Evolutionary conservation across 1,140 invertebrate species (phyloP).

Genomic region (Panagrolaimus sp.): DNA sequence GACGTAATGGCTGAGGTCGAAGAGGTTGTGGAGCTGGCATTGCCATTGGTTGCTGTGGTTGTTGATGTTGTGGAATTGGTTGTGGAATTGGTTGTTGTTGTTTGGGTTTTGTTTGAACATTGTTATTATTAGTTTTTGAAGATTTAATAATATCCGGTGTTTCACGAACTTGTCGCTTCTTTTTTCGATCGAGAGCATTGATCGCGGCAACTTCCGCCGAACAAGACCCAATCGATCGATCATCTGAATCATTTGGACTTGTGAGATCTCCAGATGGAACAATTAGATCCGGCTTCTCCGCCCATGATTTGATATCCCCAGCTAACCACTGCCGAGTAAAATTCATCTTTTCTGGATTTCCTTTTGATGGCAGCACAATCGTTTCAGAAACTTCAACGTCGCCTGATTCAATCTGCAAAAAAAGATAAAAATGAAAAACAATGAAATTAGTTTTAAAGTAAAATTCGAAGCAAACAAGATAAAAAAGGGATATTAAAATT

Average conservation of each 20-base stretch:
- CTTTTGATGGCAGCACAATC: constrained; percentile 53
- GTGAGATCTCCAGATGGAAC: not conserved
- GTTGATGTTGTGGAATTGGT: not conserved
- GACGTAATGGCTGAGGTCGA: constrained; percentile 50
- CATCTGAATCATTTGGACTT: constrained; percentile 31
- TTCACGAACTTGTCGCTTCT: constrained; percentile 25
- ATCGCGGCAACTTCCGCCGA: constrained; percentile 59
- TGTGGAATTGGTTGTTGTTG: not conserved
- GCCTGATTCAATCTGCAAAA: constrained; percentile 9
- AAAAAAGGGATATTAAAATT: constrained; percentile 1
- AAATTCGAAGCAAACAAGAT: not conserved
- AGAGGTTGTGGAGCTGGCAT: constrained; percentile 28
- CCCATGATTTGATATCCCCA: constrained; percentile 44
- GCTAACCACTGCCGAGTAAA: constrained; percentile 55
- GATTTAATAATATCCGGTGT: constrained; percentile 27
- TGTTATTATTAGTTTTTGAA: constrained; percentile 21
- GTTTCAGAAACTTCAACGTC: constrained; percentile 56
- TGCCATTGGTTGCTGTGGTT: constrained; percentile 6
- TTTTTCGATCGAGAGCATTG: constrained; percentile 42
- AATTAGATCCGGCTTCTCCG: constrained; percentile 33
- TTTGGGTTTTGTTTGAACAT: not conserved
- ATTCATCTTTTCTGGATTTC: constrained; percentile 52
- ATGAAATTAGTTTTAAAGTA: not conserved
- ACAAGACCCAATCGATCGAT: constrained; percentile 56
- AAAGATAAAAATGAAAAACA: not conserved